Evolutionary conservation across 2,888 invertebrate species (phyloP), one percentile per base, ranked within the genome.

Genomic region (Xylocampa areola): DNA sequence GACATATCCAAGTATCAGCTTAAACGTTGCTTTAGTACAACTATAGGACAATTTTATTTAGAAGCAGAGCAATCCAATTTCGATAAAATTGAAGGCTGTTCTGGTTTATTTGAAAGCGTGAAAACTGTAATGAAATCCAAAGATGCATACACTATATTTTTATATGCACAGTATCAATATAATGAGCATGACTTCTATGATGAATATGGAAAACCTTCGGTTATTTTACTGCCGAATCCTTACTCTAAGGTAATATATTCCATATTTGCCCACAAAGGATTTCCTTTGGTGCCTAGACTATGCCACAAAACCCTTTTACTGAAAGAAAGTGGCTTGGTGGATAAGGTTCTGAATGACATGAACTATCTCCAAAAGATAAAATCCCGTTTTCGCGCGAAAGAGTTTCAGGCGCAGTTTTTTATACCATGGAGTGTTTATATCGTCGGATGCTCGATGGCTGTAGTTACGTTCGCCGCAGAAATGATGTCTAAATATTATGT

Each of bases 11-110:
- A 49, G 1, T 5, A 53, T 5, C 30, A 64, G 0, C 16, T 74
- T 0, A 50, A 57, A n/a, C 32, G 57, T 16, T 73, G 72, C 14
- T 35, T 37, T 0, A 2, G 0, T n/a, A 19, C 39, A 8, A 21
- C 7, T 48, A 4, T 41, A 0, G 0, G 13, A n/a, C 48, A 14
- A 36, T 10, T 51, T 7, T 7, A 17, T 4, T 16, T 21, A 37
- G 54, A 63, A 44, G 70, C 0, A 59, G 74, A 7, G 62, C 71
- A 2, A 76, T 80, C 37, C 0, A 65, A 50, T 7, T 55, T 83
- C 29, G 25, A 11, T 0, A 35, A 36, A 7, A 1, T 10, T 23
- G 29, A 30, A n/a, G n/a, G n/a, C 6, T 63, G 67, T 7, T 0
- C 10, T n/a, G 3, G 45, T 13, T 0, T 17, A 4, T 2, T 19